A percentile compares a stretch with the other conserved stretches of the same genome.
Conservation (phyloP, 1,140 invertebrate species). For the Lepidotrigona ventralis region DNA sequence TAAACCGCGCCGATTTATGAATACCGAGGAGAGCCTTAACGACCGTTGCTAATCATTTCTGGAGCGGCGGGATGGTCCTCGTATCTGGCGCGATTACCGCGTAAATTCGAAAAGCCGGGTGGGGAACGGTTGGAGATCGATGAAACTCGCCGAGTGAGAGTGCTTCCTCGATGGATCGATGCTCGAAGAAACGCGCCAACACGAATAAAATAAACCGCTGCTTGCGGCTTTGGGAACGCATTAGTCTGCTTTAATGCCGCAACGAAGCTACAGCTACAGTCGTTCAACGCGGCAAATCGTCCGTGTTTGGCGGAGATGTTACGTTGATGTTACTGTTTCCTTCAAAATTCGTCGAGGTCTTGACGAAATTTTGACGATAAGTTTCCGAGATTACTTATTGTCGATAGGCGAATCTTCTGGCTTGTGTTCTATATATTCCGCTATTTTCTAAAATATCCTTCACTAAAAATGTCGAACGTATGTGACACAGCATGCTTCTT, state of each 20-base stretch:
- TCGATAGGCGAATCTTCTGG: no score
- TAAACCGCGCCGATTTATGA: slow-evolving; percentile 64
- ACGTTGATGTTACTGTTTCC: not conserved
- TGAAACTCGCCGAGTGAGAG: not conserved
- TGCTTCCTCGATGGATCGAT: not conserved
- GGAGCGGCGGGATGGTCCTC: no score
- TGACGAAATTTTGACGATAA: not conserved
- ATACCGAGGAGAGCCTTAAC: slow-evolving; percentile 50
- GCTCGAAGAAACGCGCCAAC: not conserved
- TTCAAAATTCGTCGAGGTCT: not conserved
- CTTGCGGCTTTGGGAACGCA: not conserved
- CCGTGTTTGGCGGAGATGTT: not conserved
- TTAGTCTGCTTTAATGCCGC: not conserved
- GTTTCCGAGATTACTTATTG: no score
- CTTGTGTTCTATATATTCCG: no score
- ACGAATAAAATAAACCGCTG: not conserved
- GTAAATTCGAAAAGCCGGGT: slow-evolving; percentile 8
- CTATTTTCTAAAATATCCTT: no score
- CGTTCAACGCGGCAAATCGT: not conserved
- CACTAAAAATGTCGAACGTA: no score
- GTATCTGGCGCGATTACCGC: slow-evolving; percentile 12
- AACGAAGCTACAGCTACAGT: not conserved
- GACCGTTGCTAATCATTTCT: slow-evolving; percentile 55
- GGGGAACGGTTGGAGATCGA: not conserved
- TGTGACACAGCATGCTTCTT: no score